Conservation (phyloP, 2,113 vertebrate genomes). For the Anarrhichthys ocellatus region DNA sequence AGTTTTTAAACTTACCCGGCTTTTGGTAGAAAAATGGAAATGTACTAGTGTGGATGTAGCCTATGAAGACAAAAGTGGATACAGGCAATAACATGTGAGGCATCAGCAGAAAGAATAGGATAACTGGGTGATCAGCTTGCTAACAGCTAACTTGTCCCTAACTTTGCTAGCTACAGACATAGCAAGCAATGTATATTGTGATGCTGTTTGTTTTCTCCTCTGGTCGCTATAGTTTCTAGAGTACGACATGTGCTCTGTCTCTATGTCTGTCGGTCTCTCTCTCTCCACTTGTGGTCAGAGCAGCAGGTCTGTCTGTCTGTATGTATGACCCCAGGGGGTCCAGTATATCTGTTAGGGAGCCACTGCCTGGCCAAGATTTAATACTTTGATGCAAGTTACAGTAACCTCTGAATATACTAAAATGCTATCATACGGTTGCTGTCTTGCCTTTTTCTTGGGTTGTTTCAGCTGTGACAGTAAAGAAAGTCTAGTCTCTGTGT, state of each 20-base stretch:
- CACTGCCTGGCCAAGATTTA: not conserved
- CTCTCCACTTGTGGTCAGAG: slow-evolving; percentile 38
- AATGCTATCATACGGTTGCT: not conserved
- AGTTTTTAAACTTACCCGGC: not conserved
- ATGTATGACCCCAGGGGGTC: slow-evolving; percentile 4
- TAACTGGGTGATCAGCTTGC: not conserved
- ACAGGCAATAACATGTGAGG: not conserved
- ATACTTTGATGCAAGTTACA: not conserved
- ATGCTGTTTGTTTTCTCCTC: not conserved
- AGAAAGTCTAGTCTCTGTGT: not conserved
- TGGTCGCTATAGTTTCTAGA: not conserved
- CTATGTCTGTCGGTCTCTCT: not conserved
- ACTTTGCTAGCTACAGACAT: too few relatives aligned
- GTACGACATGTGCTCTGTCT: not conserved
- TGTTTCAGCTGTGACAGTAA: not conserved
- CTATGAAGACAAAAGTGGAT: not conserved
- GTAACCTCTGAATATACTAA: not conserved
- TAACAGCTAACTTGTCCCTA: not conserved
- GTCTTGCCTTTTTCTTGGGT: not conserved
- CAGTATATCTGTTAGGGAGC: slow-evolving; percentile 8
- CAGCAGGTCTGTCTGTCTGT: not conserved
- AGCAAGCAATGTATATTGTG: not conserved
- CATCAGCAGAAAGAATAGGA: not conserved
- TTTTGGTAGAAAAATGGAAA: not conserved
- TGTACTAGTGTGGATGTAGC: not conserved